Evolutionary conservation across 2,888 invertebrate genomes (phyloP).

Genomic region (Diarsia mendica): DNA sequence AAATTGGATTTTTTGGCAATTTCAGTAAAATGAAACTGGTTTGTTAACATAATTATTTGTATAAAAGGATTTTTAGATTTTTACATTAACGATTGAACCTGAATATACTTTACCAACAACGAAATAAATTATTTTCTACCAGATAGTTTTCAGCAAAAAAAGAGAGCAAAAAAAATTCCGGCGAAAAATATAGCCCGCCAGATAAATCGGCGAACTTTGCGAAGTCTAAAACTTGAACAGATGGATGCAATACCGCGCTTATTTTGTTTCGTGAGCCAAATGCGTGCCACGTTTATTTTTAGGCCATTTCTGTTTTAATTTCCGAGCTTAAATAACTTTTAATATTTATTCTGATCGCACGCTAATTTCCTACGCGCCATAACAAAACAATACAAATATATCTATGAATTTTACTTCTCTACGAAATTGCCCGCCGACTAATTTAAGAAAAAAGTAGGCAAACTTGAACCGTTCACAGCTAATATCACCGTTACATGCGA

Average conservation of each 20-base stretch:
- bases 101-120: background rate
- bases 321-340: conserved; percentile 40
- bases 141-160: background rate
- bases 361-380: conserved; percentile 30
- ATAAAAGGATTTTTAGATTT: background rate
- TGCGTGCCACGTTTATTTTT: conserved; percentile 55
- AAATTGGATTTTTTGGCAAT: background rate
- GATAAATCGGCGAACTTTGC: conserved; percentile 53
- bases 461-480: conserved; percentile 85
- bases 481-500: conserved; percentile 89
- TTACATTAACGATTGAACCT: background rate
- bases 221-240: conserved; percentile 55
- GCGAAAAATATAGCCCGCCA: conserved; percentile 23
- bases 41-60: background rate
- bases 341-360: conserved; percentile 45
- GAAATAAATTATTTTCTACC: background rate
- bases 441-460: conserved; percentile 83
- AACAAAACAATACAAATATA: conserved; percentile 53
- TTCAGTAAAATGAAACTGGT: background rate
- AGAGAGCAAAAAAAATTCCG: conserved; percentile 24
- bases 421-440: conserved; percentile 77
- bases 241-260: conserved; percentile 59
- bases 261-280: conserved; percentile 57
- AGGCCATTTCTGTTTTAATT: conserved; percentile 47
- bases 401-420: conserved; percentile 72